Evolutionary conservation across 2,888 invertebrate species (phyloP).

Genomic region (Quadroppia sp.): DNA sequence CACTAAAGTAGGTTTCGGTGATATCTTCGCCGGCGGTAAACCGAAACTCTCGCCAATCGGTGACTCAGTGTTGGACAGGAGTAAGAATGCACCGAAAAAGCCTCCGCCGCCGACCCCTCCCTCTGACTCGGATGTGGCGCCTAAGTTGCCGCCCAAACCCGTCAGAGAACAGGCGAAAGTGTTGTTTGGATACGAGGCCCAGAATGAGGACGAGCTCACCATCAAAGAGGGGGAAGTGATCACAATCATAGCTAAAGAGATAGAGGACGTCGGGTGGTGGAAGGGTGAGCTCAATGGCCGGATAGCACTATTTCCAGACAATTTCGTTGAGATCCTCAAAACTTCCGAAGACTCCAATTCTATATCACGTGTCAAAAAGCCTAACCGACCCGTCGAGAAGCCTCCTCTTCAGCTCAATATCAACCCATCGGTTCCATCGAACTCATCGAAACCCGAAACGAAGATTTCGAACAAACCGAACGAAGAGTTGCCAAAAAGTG

Average conservation of each 20-base stretch:
- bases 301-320: slow-evolving; percentile 93
- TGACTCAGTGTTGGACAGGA: background rate
- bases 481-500: slow-evolving; percentile 33
- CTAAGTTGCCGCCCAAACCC: slow-evolving; percentile 72
- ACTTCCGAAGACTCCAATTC: slow-evolving; percentile 42
- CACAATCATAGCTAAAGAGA: slow-evolving; percentile 83
- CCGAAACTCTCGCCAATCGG: slow-evolving; percentile 47
- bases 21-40: slow-evolving; percentile 53
- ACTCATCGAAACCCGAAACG: background rate
- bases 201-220: slow-evolving; percentile 86
- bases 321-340: slow-evolving; percentile 66
- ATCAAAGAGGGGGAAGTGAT: slow-evolving; percentile 82
- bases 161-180: slow-evolving; percentile 57
- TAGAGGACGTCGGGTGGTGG: slow-evolving; percentile 99
- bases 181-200: slow-evolving; percentile 83
- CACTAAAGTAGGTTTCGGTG: slow-evolving; percentile 53
- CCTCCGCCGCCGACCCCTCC: slow-evolving; percentile 37
- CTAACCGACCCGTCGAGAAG: slow-evolving; percentile 45
- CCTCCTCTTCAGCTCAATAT: background rate
- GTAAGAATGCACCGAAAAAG: slow-evolving; percentile 34
- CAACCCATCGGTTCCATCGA: slow-evolving; percentile 3
- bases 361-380: slow-evolving; percentile 42
- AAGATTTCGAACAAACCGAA: slow-evolving; percentile 29
- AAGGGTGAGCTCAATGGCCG: slow-evolving; percentile 84
- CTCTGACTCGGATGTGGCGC: slow-evolving; percentile 54